Base-by-base conservation (phyloP, 1,140 invertebrate species). In the Hyposmocoma kahamanoa region DNA sequence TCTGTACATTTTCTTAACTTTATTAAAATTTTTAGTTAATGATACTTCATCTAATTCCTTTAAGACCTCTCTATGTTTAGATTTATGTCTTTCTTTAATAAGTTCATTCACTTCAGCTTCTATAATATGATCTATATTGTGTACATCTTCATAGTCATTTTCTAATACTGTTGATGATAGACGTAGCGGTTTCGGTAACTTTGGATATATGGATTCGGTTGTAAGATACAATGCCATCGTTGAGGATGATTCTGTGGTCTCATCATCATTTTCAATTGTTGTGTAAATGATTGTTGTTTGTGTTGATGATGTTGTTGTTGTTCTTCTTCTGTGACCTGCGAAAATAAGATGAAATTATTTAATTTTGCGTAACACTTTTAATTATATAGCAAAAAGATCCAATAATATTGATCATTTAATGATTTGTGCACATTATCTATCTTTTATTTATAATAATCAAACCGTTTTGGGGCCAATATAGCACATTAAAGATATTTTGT, bases 1-100 rank as follows among this genome's bases (percentile, higher is more conserved):
- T 77, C 82, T 85, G 54, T 85, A 83, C 76, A 85, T 77, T 79
- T 82, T 85, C 59, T 85, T 85, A 70, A 77, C 67, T 71, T 76
- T 83, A 79, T 74, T 83, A 50, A 72, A 54, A 42, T 73, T 70
- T 42, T 79, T 84, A 42, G 72, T 38, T 55, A 84, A 48, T 47
- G 71, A 62, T 39, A 53, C 28, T 51, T 83, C 75, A 47, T 80
- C 78, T 63, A 82, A 44, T 50, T 79, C 69, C 43, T 67, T 43
- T 44, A 58, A 9, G 1, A 20, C 19, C 19, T 79, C 60, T 66
- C 59, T 61, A 21, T 72, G 67, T 67, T 73, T 75, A 22, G 53
- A 58, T 28, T 65, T 60, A 63, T 80, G 67, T 55, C 73, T 70
- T 55, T 72, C 72, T 53, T 58, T 66, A 66, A 62, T 48, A 24